Evolutionary conservation across 2,113 vertebrate genomes (phyloP).

Genomic region (Varanus salvator): DNA sequence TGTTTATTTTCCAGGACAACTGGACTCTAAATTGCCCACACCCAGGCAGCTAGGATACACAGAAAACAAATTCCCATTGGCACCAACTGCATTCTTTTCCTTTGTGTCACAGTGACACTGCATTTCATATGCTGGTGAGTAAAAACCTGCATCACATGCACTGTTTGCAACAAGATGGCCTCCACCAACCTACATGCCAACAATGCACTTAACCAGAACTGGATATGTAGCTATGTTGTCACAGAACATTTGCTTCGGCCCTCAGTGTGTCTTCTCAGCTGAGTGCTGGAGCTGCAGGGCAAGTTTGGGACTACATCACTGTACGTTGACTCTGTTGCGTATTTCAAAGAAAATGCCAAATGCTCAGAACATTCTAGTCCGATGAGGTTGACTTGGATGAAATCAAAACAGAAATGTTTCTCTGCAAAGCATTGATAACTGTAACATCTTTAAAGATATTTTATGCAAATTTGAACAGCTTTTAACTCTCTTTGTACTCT

Average conservation of each 20-base stretch:
- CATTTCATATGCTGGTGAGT: not conserved
- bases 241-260: not conserved
- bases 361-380: not conserved
- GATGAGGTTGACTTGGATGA: not conserved
- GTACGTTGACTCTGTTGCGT: not conserved
- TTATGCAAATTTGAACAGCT: constrained; percentile 18
- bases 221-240: not conserved
- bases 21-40: not conserved
- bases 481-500: constrained; percentile 5
- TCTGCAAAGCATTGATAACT: not conserved
- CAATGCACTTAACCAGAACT: not conserved
- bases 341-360: not conserved
- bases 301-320: not conserved
- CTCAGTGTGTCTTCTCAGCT: not conserved
- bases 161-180: too few species aligned
- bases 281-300: not conserved
- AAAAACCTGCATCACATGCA: not conserved
- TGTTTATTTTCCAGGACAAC: not conserved
- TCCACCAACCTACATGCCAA: not conserved
- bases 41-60: too few species aligned
- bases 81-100: not conserved
- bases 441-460: constrained; percentile 16
- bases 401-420: not conserved
- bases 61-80: too few species aligned
- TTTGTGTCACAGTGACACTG: not conserved